phyloP scores from a whole-genome alignment of 2,888 invertebrate genomes.

The Sicus ferrugineus region DNA sequence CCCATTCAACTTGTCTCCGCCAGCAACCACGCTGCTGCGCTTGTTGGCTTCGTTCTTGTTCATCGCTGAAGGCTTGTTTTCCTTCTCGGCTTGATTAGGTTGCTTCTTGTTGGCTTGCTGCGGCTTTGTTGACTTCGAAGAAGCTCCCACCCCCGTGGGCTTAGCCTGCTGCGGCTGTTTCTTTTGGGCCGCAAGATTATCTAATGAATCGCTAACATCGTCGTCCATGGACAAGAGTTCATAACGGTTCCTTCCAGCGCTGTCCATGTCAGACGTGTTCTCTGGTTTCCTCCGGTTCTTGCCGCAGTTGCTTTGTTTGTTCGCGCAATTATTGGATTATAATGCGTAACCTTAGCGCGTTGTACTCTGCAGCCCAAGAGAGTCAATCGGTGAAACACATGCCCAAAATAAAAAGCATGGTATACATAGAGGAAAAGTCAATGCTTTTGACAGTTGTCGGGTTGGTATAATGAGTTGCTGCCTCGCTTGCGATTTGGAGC shows the following conservation, averaged over 20 bases:
- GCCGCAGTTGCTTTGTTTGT: slow-evolving; percentile 29
- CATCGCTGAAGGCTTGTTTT: slow-evolving; percentile 62
- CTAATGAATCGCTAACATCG: slow-evolving; percentile 64
- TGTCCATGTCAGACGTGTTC: slow-evolving; percentile 56
- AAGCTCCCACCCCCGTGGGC: slow-evolving; percentile 25
- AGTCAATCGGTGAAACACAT: slow-evolving; percentile 47
- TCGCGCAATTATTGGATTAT: slow-evolving; percentile 35
- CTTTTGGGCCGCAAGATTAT: slow-evolving; percentile 62
- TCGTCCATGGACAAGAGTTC: slow-evolving; percentile 65
- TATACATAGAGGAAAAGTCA: slow-evolving; percentile 54
- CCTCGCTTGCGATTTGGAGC: too few species aligned
- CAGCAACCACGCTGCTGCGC: slow-evolving; percentile 40
- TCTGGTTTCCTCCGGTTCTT: slow-evolving; percentile 22
- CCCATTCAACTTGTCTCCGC: slow-evolving; percentile 47
- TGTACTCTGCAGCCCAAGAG: slow-evolving; percentile 47
- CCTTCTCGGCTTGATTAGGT: slow-evolving; percentile 60
- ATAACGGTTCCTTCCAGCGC: slow-evolving; percentile 64
- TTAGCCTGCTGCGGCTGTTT: slow-evolving; percentile 45
- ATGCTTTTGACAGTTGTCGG: slow-evolving; percentile 33
- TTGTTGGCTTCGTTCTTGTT: slow-evolving; percentile 60
- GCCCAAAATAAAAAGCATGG: slow-evolving; percentile 50
- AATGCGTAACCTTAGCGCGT: slow-evolving; percentile 59
- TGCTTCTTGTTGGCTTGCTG: slow-evolving; percentile 51
- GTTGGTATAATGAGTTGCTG: slow-evolving; percentile 34
- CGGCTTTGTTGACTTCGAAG: slow-evolving; percentile 39